Evolutionary conservation across 2,113 vertebrate genomes (phyloP).

Genomic region (Alexandromys fortis): DNA sequence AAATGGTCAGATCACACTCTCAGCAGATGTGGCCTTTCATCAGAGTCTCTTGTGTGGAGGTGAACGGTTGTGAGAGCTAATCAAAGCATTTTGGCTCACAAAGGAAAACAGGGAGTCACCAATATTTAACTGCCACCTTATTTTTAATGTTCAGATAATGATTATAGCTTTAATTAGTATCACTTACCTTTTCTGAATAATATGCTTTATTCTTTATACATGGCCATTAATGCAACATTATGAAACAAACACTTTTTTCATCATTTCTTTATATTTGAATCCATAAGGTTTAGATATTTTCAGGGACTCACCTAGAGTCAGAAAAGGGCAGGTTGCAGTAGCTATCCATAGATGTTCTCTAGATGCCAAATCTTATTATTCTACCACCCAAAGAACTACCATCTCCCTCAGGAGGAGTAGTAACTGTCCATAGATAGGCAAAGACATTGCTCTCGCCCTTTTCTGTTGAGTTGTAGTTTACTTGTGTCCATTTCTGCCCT

Average conservation of each 20-base stretch:
- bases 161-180: neutral
- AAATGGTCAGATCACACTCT: slow-evolving; percentile 43
- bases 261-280: neutral
- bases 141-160: slow-evolving; percentile 7
- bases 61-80: slow-evolving; percentile 43
- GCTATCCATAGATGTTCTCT: neutral
- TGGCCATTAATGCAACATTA: neutral
- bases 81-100: slow-evolving; percentile 45
- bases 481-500: slow-evolving; percentile 21
- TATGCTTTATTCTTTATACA: slow-evolving; percentile 5
- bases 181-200: neutral
- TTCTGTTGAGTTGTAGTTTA: neutral
- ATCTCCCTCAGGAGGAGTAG: neutral
- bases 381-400: neutral
- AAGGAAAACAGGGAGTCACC: neutral
- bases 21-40: slow-evolving; percentile 45
- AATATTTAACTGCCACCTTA: neutral
- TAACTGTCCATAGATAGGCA: neutral
- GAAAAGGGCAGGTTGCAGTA: neutral
- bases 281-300: neutral
- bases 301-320: neutral
- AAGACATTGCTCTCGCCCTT: neutral
- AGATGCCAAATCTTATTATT: neutral
- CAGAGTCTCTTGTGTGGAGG: slow-evolving; percentile 50
- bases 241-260: neutral